Percentiles rank a stretch among this genome's conserved stretches.
These are phyloP conservation scores for Myotis davidii DNA, from an alignment of 2,113 vertebrate genomes.

Conservation along the genomic window DNA sequence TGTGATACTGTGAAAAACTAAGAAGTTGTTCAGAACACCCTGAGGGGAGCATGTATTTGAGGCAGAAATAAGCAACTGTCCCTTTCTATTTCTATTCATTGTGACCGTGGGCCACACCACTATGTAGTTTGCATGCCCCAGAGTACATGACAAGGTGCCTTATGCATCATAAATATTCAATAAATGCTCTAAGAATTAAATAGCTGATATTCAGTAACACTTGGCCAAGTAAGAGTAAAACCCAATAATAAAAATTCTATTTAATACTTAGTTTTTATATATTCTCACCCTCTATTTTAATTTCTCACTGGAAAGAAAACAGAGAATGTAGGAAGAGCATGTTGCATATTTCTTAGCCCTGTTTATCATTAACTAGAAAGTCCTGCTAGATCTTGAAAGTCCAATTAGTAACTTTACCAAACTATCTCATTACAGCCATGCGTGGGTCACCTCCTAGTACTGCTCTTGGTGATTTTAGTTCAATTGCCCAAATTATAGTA, in stretches of 20 bases:
- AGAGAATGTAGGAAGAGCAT: neutral
- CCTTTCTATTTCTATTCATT: neutral
- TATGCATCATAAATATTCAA: neutral
- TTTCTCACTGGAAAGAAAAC: neutral
- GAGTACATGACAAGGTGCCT: neutral
- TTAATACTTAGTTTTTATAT: neutral
- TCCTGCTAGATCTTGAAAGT: neutral
- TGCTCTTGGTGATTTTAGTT: conserved; percentile 45
- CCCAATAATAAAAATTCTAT: neutral
- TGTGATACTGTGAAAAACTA: neutral
- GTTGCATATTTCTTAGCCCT: neutral
- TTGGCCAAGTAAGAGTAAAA: neutral
- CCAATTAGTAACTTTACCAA: neutral
- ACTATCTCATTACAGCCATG: conserved; percentile 30
- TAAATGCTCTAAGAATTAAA: neutral
- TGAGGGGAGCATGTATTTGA: neutral
- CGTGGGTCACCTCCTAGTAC: conserved; percentile 18
- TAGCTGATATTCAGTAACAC: neutral
- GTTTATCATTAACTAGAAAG: neutral
- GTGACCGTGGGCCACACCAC: neutral
- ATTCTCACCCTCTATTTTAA: neutral
- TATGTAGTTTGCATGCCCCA: neutral
- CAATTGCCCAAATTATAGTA: conserved; percentile 18
- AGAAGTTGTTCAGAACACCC: neutral
- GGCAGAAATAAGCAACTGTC: neutral